These are phyloP conservation scores for Poecile montanus DNA, from an alignment of 2,797 vertebrate genomes.

Conservation along the genomic window DNA sequence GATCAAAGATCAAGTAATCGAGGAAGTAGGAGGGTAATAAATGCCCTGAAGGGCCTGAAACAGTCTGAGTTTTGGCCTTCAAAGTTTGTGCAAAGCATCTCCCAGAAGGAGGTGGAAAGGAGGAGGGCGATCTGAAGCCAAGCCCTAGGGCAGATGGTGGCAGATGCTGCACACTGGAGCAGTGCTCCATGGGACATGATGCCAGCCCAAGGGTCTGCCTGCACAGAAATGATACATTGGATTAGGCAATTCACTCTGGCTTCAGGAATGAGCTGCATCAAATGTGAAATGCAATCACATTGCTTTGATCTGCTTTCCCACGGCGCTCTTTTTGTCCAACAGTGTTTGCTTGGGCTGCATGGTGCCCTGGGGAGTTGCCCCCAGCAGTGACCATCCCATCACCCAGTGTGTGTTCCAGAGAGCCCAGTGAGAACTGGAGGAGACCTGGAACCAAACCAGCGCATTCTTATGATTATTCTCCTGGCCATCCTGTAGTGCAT, in stretches of 20 bases:
- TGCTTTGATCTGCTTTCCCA: constrained; percentile 56
- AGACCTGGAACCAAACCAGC: neutral
- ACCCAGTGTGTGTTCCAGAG: neutral
- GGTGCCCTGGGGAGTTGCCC: neutral
- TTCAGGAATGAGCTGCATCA: constrained; percentile 52
- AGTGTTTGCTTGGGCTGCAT: accelerated
- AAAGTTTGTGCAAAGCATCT: constrained; percentile 1
- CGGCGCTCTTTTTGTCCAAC: neutral
- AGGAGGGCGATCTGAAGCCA: constrained; percentile 26
- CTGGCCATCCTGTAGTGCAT: accelerated
- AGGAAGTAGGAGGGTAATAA: neutral
- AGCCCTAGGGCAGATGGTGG: constrained; percentile 48
- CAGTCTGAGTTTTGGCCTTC: constrained; percentile 7
- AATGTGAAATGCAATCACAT: constrained; percentile 44
- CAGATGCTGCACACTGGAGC: constrained; percentile 64
- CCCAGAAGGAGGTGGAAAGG: constrained; percentile 20
- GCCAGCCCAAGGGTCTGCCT: constrained; percentile 63
- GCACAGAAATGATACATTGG: constrained; percentile 62
- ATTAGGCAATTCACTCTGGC: constrained; percentile 59
- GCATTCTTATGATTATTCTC: neutral
- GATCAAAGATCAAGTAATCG: neutral
- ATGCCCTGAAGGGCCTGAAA: neutral
- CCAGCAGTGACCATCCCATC: neutral
- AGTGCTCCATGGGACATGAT: neutral
- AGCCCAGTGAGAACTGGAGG: neutral